These are phyloP conservation scores for Pammene aurita DNA, from an alignment of 2,888 invertebrate species.

Conservation along the genomic window DNA sequence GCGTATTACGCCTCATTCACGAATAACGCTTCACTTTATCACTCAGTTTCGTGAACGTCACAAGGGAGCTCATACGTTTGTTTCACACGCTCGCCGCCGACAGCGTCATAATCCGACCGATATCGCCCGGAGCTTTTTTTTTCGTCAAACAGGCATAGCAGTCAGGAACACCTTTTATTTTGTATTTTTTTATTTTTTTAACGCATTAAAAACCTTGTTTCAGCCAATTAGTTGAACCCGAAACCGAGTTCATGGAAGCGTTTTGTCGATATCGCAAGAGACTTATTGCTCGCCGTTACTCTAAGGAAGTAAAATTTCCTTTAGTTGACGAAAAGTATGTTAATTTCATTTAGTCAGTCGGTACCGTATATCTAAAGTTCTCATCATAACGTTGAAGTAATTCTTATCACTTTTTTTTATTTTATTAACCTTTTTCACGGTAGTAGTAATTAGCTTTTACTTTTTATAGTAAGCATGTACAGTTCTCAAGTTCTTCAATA, in stretches of 20 bases:
- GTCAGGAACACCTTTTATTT: not conserved
- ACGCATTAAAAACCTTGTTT: constrained; percentile 11
- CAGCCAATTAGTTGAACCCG: constrained; percentile 10
- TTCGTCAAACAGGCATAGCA: not conserved
- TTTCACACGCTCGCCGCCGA: too few relatives aligned
- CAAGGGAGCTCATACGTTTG: too few relatives aligned
- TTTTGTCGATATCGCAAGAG: not conserved
- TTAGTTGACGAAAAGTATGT: constrained; percentile 14
- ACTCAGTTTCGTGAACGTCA: too few relatives aligned
- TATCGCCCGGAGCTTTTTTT: too few relatives aligned
- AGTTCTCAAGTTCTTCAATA: too few relatives aligned
- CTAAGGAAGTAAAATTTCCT: constrained; percentile 16
- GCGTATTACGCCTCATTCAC: too few relatives aligned
- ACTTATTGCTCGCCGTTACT: not conserved
- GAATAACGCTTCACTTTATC: too few relatives aligned
- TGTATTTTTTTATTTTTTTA: not conserved
- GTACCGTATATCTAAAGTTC: not conserved
- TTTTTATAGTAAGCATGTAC: too few relatives aligned
- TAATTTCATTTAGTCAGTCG: constrained; percentile 4
- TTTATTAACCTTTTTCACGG: too few relatives aligned
- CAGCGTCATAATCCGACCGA: too few relatives aligned
- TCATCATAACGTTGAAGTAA: not conserved
- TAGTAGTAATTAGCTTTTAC: too few relatives aligned
- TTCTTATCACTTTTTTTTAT: too few relatives aligned
- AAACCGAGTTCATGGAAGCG: constrained; percentile 7